Base-by-base conservation (phyloP, 2,113 vertebrate genomes). In the Cinclus cinclus region DNA sequence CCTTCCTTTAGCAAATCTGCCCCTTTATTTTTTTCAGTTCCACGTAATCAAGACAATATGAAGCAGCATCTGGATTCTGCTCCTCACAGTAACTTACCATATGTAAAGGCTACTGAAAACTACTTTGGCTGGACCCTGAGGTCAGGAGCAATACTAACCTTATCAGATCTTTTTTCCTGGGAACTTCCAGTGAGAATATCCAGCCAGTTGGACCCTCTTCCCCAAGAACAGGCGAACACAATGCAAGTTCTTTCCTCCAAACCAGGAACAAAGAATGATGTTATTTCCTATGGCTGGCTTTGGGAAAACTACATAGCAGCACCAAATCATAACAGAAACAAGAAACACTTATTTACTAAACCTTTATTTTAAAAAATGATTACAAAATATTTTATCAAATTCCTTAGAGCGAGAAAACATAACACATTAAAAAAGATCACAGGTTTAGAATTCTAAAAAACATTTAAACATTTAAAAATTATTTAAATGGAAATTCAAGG, bases 311-410 rank as follows among this genome's bases (percentile, higher is more conserved):
- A 67, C 33, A 47, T 1, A 53, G 73, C 5, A 3, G 80, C 71
- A 92, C 35, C 65, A 76, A 90, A 83, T 67, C 64, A 75, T 0
- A 88, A 74, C n/a, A 58, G 64, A 88, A 93, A 49, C 4, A 6
- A 82, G 46, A 91, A 82, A 82, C n/a, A 25, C 8, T 50, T 87
- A 79, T 49, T 94, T 92, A 83, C 33, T 74, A 86, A 67, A 58
- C 14, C 28, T 98, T 98, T 98, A 98, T 97, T 98, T 96, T 1
- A 42, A 97, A 97, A 97, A 97, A 71, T 42, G 0, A 88, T 94
- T 98, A 95, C 53, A 98, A 96, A 97, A 96, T 90, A 90, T 81
- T 93, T 86, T 88, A 79, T 24, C 46, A 92, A 91, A 56, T 70
- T 75, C 44, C 58, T 83, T 47, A 64, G 65, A 80, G 24, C 37